These are phyloP conservation scores for Megalops cyprinoides DNA, from an alignment of 2,797 vertebrate genomes.

Conservation along the genomic window DNA sequence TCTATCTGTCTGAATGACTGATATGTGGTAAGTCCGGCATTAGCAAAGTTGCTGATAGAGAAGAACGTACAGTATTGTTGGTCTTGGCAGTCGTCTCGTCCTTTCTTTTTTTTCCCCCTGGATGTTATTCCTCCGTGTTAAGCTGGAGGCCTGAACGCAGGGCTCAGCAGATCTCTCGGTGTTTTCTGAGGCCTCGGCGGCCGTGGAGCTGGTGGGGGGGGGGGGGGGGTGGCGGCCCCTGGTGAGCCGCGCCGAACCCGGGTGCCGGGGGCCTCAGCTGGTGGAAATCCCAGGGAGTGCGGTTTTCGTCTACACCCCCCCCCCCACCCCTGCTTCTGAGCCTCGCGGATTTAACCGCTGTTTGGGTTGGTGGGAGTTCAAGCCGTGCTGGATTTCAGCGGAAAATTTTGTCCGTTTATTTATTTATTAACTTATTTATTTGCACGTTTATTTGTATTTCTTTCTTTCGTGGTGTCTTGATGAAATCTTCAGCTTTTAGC, in stretches of 20 bases:
- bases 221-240: neutral
- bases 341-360: slow-evolving; percentile 65
- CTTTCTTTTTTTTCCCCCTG: slow-evolving; percentile 9
- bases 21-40: slow-evolving; percentile 21
- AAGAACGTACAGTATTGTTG: slow-evolving; percentile 18
- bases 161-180: slow-evolving; percentile 8
- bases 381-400: slow-evolving; percentile 64
- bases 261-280: neutral
- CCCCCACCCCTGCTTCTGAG: slow-evolving; percentile 51
- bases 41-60: slow-evolving; percentile 34
- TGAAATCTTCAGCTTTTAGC: neutral
- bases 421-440: slow-evolving; percentile 57
- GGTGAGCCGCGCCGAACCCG: neutral
- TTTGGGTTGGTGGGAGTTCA: slow-evolving; percentile 75
- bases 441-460: slow-evolving; percentile 50
- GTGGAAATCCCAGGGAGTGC: slow-evolving; percentile 8
- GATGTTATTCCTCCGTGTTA: no score
- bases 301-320: neutral
- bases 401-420: slow-evolving; percentile 66
- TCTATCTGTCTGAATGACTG: neutral
- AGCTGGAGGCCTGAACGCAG: slow-evolving; percentile 1
- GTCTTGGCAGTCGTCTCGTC: slow-evolving; percentile 15
- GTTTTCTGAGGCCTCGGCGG: slow-evolving; percentile 21
- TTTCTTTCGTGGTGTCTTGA: slow-evolving; percentile 1
- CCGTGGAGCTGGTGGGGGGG: neutral